Evolutionary conservation across 2,797 vertebrate species (phyloP).

Genomic region (Lophius americanus): DNA sequence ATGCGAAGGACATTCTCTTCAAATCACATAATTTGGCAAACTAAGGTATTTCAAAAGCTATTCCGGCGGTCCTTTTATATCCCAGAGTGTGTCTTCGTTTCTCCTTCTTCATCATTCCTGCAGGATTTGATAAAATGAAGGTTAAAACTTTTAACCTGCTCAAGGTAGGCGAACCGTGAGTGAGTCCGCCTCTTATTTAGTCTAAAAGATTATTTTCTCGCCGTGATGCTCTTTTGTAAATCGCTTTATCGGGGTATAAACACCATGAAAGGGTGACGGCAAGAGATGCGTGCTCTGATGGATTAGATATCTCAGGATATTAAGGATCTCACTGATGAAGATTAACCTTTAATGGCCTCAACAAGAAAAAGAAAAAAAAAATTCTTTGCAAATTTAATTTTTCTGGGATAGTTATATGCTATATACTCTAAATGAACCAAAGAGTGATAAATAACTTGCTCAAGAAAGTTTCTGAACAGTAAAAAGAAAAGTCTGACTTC

Average conservation of each 20-base stretch:
- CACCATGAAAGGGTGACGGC: conserved; percentile 18
- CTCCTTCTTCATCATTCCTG: conserved; percentile 2
- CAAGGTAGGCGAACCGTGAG: conserved; percentile 30
- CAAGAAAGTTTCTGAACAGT: too few relatives aligned
- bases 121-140: not conserved
- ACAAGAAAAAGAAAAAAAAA: too few relatives aligned
- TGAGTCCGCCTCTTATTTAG: conserved; percentile 31
- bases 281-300: conserved; percentile 24
- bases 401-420: too few relatives aligned
- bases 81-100: not conserved
- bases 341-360: too few relatives aligned
- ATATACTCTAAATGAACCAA: too few relatives aligned
- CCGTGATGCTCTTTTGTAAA: conserved; percentile 23
- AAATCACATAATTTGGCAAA: conserved; percentile 1
- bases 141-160: conserved; percentile 5
- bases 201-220: conserved; percentile 11
- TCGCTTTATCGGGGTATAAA: not conserved
- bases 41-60: not conserved
- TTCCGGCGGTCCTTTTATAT: not conserved
- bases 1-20: conserved; percentile 21
- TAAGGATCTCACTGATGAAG: not conserved
- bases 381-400: too few relatives aligned
- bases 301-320: conserved; percentile 18
- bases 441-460: too few relatives aligned
- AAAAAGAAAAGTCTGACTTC: too few relatives aligned